These are phyloP conservation scores for Cherax destructor DNA, from an alignment of 1,140 invertebrate species.

Conservation along the genomic window DNA sequence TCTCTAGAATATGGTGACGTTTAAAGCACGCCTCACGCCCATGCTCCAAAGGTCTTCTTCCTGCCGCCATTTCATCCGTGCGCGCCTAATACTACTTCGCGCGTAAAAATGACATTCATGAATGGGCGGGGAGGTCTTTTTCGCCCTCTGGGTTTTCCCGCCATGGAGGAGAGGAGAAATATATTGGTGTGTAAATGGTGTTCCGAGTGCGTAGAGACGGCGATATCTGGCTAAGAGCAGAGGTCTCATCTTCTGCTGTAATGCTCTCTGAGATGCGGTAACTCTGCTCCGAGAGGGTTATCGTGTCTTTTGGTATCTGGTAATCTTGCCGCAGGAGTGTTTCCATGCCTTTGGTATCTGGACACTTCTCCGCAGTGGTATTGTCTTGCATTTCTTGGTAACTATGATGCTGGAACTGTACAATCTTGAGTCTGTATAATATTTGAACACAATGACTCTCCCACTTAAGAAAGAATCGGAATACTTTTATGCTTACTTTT, in stretches of 20 bases:
- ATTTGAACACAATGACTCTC: too few relatives aligned
- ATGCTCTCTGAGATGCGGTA: background rate
- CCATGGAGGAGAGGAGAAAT: background rate
- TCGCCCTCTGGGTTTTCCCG: background rate
- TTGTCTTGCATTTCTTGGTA: too few relatives aligned
- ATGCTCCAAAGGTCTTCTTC: background rate
- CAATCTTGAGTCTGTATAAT: too few relatives aligned
- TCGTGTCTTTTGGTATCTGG: background rate
- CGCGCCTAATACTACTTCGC: background rate
- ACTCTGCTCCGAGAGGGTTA: background rate
- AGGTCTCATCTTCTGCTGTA: background rate
- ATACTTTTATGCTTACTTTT: too few relatives aligned
- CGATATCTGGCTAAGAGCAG: background rate
- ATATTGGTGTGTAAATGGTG: background rate
- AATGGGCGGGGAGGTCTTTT: background rate
- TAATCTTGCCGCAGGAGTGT: background rate
- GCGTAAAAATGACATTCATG: background rate
- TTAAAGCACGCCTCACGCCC: background rate
- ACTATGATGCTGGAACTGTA: too few relatives aligned
- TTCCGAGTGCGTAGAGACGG: background rate
- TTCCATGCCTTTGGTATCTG: background rate
- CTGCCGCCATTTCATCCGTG: background rate
- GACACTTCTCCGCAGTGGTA: too few relatives aligned
- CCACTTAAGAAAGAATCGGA: too few relatives aligned
- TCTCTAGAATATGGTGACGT: background rate